These are phyloP conservation scores for Arctopsyche grandis DNA, from an alignment of 1,140 invertebrate genomes.

Conservation along the genomic window DNA sequence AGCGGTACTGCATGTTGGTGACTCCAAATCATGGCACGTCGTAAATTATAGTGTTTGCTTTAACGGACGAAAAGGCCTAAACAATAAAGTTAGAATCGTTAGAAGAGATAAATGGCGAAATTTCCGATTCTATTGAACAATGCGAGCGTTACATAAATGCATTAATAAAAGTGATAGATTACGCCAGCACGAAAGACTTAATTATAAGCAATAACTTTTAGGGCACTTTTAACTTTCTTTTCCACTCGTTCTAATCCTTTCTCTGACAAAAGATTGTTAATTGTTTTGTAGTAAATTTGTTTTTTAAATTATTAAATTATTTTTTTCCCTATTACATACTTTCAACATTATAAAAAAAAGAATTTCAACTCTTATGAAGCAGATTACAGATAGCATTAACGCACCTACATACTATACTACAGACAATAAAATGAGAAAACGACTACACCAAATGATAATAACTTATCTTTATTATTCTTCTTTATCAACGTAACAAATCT, in stretches of 20 bases:
- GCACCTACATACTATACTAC: too few species aligned
- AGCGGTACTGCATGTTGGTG: not conserved
- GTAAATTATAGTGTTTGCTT: slow-evolving; percentile 32
- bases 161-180: slow-evolving; percentile 31
- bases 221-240: slow-evolving; percentile 17
- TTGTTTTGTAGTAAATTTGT: not conserved
- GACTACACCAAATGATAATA: too few species aligned
- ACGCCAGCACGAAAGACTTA: slow-evolving; percentile 17
- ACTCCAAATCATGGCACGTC: slow-evolving; percentile 1
- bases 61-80: slow-evolving; percentile 15
- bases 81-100: slow-evolving; percentile 14
- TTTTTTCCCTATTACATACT: not conserved
- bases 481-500: too few species aligned
- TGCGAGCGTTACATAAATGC: slow-evolving; percentile 30
- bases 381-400: too few species aligned
- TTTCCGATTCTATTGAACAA: slow-evolving; percentile 27
- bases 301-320: not conserved
- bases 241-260: slow-evolving; percentile 22
- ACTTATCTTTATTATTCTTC: too few species aligned
- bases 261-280: not conserved
- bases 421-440: too few species aligned
- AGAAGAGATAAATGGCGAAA: slow-evolving; percentile 28
- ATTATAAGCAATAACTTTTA: slow-evolving; percentile 24
- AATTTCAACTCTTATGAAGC: too few species aligned
- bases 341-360: not conserved